Base-by-base conservation (phyloP, 2,888 invertebrate species). In the Lomographa bimaculata region DNA sequence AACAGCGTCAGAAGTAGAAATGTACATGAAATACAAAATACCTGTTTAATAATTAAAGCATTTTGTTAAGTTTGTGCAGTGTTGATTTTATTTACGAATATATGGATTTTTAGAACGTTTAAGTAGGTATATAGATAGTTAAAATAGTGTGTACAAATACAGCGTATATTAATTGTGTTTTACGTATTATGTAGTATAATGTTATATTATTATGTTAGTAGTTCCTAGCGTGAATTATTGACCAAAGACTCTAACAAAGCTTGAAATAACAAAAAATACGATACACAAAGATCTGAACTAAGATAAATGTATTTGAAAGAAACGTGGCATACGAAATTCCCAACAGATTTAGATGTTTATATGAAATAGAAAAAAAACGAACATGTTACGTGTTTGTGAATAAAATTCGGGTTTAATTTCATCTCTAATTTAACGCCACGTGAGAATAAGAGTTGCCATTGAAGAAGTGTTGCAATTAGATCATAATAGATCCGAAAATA, bases 21-120 rank as follows among this genome's bases (percentile, higher is more conserved):
- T 74, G 67, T 81, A 79, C 71, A 79, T 75, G 75, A 71, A 71
- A 64, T 87, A 77, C 75, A 87, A 85, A 86, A 87, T 87, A 87
- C 87, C 87, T 87, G 89, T 87, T 87, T 86, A 56, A 71, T 65
- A 65, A 67, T 89, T 87, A 89, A 89, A 89, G 87, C 87, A 87
- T 89, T 79, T 56, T 64, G 82, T 87, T 84, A 61, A 79, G 70
- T 75, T 82, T 79, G 79, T 83, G 82, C 81, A 70, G 61, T 66
- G 66, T 71, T 69, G n/a, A n/a, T n/a, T n/a, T n/a, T n/a, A n/a
- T n/a, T n/a, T n/a, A 60, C 58, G 61, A 60, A 36, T 57, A 46
- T 48, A 55, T 55, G 57, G 58, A 20, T 7, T 14, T 28, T 26
- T 24, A 32, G 24, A 39, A 51, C 43, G 43, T 40, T 19, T 11